Evolutionary conservation across 35 echinoderm and acorn worm species (phyloP).

Genomic region (Ophioderma brevispina): DNA sequence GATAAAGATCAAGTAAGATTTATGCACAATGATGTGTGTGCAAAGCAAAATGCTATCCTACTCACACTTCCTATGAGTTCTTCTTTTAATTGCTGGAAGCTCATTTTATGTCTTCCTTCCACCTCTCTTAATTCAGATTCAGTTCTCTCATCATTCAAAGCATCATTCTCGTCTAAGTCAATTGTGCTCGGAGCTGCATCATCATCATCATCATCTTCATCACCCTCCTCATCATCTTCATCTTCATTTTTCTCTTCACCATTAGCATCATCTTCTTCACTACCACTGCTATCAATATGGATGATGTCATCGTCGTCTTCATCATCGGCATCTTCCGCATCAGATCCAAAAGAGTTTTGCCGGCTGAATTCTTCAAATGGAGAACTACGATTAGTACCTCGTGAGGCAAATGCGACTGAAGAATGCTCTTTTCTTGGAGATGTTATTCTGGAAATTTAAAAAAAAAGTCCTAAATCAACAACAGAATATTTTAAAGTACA

Average conservation of each 20-base stretch:
- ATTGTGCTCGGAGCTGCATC: constrained; percentile 46
- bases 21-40: too few relatives aligned
- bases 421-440: not conserved
- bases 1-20: too few relatives aligned
- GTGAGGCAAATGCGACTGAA: not conserved
- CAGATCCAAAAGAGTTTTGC: not conserved
- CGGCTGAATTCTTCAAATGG: too few relatives aligned
- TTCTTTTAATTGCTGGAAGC: constrained; percentile 92
- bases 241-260: constrained; percentile 1
- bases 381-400: not conserved
- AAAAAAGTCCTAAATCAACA: too few relatives aligned
- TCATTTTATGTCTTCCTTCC: constrained; percentile 79
- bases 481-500: too few relatives aligned
- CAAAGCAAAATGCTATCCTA: too few relatives aligned
- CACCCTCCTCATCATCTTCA: constrained; percentile 18
- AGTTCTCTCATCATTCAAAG: constrained; percentile 79
- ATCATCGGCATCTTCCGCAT: not conserved
- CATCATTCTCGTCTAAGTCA: constrained; percentile 82
- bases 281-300: constrained; percentile 4
- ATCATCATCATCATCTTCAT: constrained; percentile 48
- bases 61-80: constrained; percentile 89
- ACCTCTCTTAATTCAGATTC: constrained; percentile 87
- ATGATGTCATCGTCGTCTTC: not conserved
- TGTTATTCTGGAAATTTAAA: not conserved
- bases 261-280: not conserved